These are phyloP conservation scores for Microcebus lehilahytsara DNA, from an alignment of 2,113 vertebrate species.

Conservation along the genomic window DNA sequence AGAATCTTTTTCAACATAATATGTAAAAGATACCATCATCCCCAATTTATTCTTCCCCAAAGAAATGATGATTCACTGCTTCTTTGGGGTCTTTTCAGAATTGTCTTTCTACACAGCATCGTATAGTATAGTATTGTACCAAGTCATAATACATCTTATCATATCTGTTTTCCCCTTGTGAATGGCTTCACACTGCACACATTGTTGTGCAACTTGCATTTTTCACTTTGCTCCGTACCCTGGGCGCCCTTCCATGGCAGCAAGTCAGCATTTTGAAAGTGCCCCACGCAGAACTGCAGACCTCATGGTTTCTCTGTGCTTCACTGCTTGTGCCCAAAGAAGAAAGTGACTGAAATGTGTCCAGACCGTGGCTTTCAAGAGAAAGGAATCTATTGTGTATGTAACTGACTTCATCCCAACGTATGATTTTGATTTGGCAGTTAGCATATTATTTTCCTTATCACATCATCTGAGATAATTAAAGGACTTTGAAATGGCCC, in stretches of 20 bases:
- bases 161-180: neutral
- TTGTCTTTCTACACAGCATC: neutral
- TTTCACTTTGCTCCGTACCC: neutral
- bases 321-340: conserved; percentile 31
- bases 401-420: conserved; percentile 9
- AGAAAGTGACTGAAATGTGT: conserved; percentile 38
- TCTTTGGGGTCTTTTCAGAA: neutral
- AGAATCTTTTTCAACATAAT: neutral
- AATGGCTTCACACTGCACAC: neutral
- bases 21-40: neutral
- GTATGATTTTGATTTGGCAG: conserved; percentile 11
- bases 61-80: neutral
- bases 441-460: conserved; percentile 56
- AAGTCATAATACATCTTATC: neutral
- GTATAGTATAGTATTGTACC: neutral
- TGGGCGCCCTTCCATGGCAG: neutral
- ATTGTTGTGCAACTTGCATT: neutral
- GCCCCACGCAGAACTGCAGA: neutral
- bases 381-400: conserved; percentile 54
- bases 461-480: conserved; percentile 53
- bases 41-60: neutral
- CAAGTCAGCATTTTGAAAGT: conserved; percentile 26
- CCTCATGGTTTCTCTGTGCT: conserved; percentile 47
- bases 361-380: conserved; percentile 42
- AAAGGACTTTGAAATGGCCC: conserved; percentile 27